A percentile compares a stretch with the other conserved stretches of the same genome.
Conservation (phyloP, 2,888 invertebrate species). For the Microdon myrmicae region DNA sequence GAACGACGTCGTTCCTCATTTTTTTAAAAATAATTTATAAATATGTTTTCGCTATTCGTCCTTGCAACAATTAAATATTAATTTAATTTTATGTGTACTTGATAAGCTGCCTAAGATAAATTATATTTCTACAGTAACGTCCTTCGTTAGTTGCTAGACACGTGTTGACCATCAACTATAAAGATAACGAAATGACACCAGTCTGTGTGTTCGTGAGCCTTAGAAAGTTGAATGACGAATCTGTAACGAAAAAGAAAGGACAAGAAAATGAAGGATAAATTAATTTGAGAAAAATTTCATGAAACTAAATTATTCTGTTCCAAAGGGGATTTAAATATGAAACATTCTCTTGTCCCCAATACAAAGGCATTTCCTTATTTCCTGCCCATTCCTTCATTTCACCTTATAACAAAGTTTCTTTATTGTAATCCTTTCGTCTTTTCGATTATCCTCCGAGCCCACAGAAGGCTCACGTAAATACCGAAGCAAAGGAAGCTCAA, state of each 20-base stretch:
- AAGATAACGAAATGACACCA: too few relatives aligned
- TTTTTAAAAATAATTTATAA: conserved; percentile 55
- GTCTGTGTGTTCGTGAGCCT: conserved; percentile 3
- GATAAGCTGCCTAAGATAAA: conserved; percentile 22
- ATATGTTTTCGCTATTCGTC: conserved; percentile 32
- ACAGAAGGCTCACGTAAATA: too few relatives aligned
- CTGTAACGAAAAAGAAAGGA: conserved; percentile 14
- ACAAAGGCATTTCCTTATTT: too few relatives aligned
- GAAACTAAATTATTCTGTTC: conserved; percentile 39
- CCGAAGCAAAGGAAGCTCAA: conserved; percentile 31
- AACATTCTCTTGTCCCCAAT: conserved; percentile 10
- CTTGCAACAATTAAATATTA: conserved; percentile 20
- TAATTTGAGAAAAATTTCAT: conserved; percentile 20
- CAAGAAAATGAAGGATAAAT: conserved; percentile 19
- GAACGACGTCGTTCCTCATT: conserved; percentile 67
- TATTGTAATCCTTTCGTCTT: conserved; percentile 28
- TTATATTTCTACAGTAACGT: conserved; percentile 10
- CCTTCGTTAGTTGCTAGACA: conserved; percentile 12
- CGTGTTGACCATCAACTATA: conserved; percentile 34
- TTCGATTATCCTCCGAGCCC: conserved; percentile 20
- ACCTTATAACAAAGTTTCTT: conserved; percentile 14
- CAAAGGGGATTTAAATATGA: conserved; percentile 42
- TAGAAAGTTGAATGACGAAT: conserved; percentile 8
- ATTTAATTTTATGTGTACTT: conserved; percentile 34
- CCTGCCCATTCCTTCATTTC: background rate